Conservation (phyloP, 2,113 vertebrate species). For the Plestiodon gilberti region DNA sequence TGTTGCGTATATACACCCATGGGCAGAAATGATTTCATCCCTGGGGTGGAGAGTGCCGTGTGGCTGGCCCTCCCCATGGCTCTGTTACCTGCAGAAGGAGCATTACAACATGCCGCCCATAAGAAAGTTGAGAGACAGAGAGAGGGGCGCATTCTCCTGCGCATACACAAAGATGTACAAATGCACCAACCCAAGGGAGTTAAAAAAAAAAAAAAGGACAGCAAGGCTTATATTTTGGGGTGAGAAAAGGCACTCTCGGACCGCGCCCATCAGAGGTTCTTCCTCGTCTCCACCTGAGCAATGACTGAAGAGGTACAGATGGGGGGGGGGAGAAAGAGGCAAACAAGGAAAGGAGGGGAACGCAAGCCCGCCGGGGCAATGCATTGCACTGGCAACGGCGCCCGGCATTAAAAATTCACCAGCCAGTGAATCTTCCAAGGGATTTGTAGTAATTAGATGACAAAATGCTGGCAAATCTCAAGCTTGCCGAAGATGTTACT, state of each 20-base stretch:
- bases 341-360: conserved; percentile 11
- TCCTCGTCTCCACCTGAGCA: neutral
- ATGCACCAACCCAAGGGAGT: too few relatives aligned
- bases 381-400: conserved; percentile 77
- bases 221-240: neutral
- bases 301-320: conserved; percentile 11
- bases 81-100: neutral
- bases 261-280: neutral
- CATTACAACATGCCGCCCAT: neutral
- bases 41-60: neutral
- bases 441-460: conserved; percentile 99
- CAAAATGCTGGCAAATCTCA: conserved; percentile 96
- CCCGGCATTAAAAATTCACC: conserved; percentile 97
- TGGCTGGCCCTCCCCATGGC: neutral
- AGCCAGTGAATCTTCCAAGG: conserved; percentile 94
- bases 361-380: conserved; percentile 75
- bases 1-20: too few relatives aligned
- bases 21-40: too few relatives aligned
- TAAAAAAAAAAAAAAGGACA: neutral
- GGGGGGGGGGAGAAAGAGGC: neutral
- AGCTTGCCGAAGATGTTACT: conserved; percentile 93
- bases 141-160: neutral
- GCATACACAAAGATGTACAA: neutral
- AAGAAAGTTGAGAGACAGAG: neutral
- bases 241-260: neutral